Base-by-base conservation (phyloP, 2,888 invertebrate species). In the Oligia strigilis region DNA sequence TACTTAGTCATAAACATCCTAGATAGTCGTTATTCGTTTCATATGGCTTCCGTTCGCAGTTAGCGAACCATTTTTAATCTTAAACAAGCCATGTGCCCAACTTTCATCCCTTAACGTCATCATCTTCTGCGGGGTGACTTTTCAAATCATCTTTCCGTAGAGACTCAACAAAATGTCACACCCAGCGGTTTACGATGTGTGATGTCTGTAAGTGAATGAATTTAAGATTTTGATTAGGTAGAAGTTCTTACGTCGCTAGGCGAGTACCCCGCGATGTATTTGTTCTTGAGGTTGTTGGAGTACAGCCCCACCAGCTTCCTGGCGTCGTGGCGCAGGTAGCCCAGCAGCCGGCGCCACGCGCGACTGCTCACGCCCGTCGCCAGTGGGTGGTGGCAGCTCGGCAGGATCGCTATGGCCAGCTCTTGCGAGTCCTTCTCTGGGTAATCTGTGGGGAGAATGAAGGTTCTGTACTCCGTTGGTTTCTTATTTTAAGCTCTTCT, bases 381-480 rank as follows among this genome's bases (percentile, higher is more conserved):
- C 64, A 97, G 97, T 2, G 98, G 98, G 94, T 99, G 98, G 94
- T 99, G 99, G 73, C 98, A 97, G 66, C 98, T 97, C 23, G 98
- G 95, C 49, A 99, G 93, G 9, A 98, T 96, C 80, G 98, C 98
- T 77, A 98, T 92, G 0, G 98, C 98, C 71, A 99, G 93, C 14
- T 94, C 92, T 87, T 98, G 97, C 0, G 97, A 96, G 92, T 98
- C 98, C 88, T 97, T 95, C 71, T 92, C 81, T 64, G 94, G 84
- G 91, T 96, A 94, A 82, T 94, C 94, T 97, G 93, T 5, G 87
- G 65, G 8, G 14, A n/a, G 13, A 72, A 58, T 14, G 0, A 2
- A 64, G 36, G 9, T 19, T 17, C 23, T 17, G 36, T n/a, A 17
- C 52, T 43, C 2, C 2, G 11, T 36, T 52, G 36, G n/a, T 36